These are phyloP conservation scores for Neoitamus cyanurus DNA, from an alignment of 2,888 invertebrate species.

Conservation along the genomic window DNA sequence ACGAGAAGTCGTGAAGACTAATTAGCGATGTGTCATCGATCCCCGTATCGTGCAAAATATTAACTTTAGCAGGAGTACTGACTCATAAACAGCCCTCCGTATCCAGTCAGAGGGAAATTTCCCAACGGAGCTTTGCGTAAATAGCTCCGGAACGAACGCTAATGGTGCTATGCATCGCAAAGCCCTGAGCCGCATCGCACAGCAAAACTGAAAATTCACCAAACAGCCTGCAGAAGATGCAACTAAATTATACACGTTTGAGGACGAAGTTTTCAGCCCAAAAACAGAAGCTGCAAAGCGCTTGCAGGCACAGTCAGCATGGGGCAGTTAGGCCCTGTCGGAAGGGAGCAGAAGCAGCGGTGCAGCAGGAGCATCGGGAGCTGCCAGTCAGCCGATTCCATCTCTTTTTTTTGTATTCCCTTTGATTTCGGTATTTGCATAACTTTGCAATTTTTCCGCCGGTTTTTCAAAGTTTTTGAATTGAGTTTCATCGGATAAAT, in stretches of 20 bases:
- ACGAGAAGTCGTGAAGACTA: neutral
- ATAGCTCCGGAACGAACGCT: neutral
- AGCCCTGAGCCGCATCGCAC: neutral
- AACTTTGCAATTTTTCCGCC: slow-evolving; percentile 11
- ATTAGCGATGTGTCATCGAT: neutral
- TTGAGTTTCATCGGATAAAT: neutral
- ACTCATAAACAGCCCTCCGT: neutral
- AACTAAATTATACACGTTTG: neutral
- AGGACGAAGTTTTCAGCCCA: neutral
- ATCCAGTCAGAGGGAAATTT: neutral
- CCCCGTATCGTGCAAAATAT: neutral
- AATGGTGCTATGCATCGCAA: neutral
- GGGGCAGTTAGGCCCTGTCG: neutral
- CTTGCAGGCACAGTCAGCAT: neutral
- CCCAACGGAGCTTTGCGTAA: neutral
- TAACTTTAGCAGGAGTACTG: neutral
- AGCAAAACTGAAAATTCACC: neutral
- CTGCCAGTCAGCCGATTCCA: neutral
- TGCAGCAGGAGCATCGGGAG: neutral
- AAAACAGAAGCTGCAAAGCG: neutral
- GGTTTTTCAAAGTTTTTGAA: neutral
- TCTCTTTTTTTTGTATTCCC: neutral
- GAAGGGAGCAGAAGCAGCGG: neutral
- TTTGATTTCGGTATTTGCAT: neutral
- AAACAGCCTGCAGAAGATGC: neutral